Evolutionary conservation across 1,140 invertebrate genomes (phyloP).

Genomic region (Matsumurasca onukii): DNA sequence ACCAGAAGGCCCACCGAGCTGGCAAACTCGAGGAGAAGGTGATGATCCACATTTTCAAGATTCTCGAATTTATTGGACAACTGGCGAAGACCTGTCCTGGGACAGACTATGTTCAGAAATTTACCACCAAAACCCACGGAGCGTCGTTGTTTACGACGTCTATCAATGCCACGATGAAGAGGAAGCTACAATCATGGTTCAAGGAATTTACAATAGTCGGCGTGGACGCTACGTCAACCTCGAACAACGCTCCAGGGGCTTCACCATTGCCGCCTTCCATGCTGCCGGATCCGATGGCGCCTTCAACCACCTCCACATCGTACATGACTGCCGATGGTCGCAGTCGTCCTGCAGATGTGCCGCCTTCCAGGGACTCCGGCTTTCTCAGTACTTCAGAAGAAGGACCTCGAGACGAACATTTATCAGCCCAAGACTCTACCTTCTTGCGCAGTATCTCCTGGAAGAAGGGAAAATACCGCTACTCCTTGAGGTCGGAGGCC

Average conservation of each 20-base stretch:
- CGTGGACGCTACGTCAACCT: not conserved
- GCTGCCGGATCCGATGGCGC: not conserved
- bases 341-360: not conserved
- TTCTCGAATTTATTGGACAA: too few species aligned
- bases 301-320: not conserved
- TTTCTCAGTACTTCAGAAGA: not conserved
- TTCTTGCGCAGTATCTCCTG: slow-evolving; percentile 1
- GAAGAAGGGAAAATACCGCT: not conserved
- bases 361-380: not conserved
- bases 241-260: not conserved
- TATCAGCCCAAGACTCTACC: not conserved
- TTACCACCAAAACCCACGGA: too few species aligned
- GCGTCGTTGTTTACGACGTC: not conserved
- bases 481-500: not conserved
- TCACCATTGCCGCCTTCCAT: not conserved
- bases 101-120: too few species aligned
- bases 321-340: slow-evolving; percentile 1
- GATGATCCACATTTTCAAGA: too few species aligned
- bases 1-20: too few species aligned
- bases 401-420: not conserved
- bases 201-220: not conserved
- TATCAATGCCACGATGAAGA: not conserved
- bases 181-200: not conserved
- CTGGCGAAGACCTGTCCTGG: too few species aligned
- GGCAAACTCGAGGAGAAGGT: too few species aligned